Evolutionary conservation across 2,113 vertebrate genomes (phyloP), one percentile per base, ranked within the genome.

Genomic region (Otis tarda): DNA sequence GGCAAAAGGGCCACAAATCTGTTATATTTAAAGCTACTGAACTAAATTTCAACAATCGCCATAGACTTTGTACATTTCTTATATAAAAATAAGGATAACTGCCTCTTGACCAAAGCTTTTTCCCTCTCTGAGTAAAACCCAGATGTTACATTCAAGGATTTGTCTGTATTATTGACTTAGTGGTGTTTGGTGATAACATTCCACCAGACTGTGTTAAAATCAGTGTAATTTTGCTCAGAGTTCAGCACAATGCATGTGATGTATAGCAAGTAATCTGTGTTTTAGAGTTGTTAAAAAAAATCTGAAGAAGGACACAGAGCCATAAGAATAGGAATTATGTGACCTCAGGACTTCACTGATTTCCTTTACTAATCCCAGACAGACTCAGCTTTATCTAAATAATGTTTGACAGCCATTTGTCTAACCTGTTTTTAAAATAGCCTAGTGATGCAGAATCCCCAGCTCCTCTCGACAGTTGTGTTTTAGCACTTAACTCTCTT

Each of bases 1-100:
- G 49, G 73, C 77, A 87, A 83, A 95, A 94, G 76, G 35, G 71
- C 57, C 74, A 84, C 73, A 96, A 91, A 89, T 92, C 83, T 87
- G 10, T 75, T 93, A 43, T 55, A 73, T 87, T 87, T 92, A 89
- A 86, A 89, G 69, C 65, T 65, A 45, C 61, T 61, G 61, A 91
- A 78, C 24, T 52, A 84, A 74, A 71, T 61, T 69, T 71, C 53
- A 75, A 39, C 31, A 73, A 55, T 94, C 10, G 3, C 10, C 21
- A 37, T 10, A 61, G 49, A 82, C 13, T 39, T 64, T 33, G 4
- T n/a, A 43, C 13, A 61, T 94, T 79, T 86, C 28, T 82, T 84
- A 82, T 84, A 87, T 69, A 73, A 91, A 92, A 90, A 69, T 69
- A 55, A 75, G 19, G 10, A 28, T 95, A 84, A 55, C 41, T 90